phyloP scores from a whole-genome alignment of 2,113 vertebrate genomes.

The Pygoscelis antarcticus region DNA sequence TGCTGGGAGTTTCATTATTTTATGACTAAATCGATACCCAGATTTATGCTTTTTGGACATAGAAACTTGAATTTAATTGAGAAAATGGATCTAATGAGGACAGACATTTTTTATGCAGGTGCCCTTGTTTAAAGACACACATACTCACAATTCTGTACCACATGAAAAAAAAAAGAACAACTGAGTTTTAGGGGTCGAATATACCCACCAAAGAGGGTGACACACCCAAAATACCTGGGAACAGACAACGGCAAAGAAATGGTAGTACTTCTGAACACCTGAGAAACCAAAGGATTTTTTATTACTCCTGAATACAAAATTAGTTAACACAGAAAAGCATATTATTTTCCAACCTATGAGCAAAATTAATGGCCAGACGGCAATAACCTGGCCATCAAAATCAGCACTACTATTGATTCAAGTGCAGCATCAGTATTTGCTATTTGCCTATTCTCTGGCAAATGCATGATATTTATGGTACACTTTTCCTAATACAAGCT shows the following conservation, averaged over 20 bases:
- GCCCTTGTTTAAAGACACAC: slow-evolving; percentile 50
- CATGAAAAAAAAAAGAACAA: slow-evolving; percentile 18
- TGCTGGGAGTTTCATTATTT: slow-evolving; percentile 80
- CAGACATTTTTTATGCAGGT: slow-evolving; percentile 76
- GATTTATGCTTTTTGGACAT: slow-evolving; percentile 79
- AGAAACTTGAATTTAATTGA: slow-evolving; percentile 81
- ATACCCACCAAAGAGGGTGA: slow-evolving; percentile 43
- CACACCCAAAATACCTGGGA: slow-evolving; percentile 16
- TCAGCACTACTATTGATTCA: slow-evolving; percentile 11
- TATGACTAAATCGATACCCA: slow-evolving; percentile 79
- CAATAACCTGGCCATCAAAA: slow-evolving; percentile 55
- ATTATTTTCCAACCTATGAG: slow-evolving; percentile 50
- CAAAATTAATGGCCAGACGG: slow-evolving; percentile 45
- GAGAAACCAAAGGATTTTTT: slow-evolving; percentile 15
- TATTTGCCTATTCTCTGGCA: neutral
- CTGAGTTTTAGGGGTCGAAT: slow-evolving; percentile 47
- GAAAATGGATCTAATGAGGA: slow-evolving; percentile 81
- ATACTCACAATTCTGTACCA: slow-evolving; percentile 9
- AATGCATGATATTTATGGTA: neutral
- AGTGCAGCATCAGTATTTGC: slow-evolving; percentile 23
- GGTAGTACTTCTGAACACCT: neutral
- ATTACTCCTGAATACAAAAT: slow-evolving; percentile 38
- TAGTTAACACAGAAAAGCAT: slow-evolving; percentile 51
- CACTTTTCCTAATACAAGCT: neutral
- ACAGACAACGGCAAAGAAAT: neutral